Evolutionary conservation across 2,113 vertebrate genomes (phyloP).

Genomic region (Leucopternis melanops): DNA sequence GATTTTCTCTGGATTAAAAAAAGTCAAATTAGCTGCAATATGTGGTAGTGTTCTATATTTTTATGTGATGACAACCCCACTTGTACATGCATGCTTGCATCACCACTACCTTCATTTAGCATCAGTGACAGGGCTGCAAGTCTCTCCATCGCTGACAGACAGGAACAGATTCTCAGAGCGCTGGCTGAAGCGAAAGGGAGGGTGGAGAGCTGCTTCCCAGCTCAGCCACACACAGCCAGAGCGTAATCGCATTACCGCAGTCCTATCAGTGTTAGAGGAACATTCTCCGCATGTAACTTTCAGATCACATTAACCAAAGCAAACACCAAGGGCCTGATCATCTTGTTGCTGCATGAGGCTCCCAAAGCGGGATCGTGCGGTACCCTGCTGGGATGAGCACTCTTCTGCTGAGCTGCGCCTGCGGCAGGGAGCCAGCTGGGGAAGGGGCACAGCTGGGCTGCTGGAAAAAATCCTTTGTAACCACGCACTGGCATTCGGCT

Average conservation of each 20-base stretch:
- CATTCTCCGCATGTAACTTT: background rate
- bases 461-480: background rate
- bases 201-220: background rate
- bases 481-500: background rate
- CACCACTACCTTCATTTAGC: background rate
- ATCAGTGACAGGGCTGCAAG: background rate
- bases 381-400: background rate
- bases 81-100: accelerated
- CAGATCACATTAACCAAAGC: background rate
- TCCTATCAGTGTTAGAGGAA: background rate
- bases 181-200: background rate
- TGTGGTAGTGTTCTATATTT: background rate
- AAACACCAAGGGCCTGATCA: background rate
- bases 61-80: background rate
- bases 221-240: background rate
- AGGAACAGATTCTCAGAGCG: background rate
- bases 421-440: background rate
- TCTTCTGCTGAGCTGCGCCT: background rate
- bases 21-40: background rate
- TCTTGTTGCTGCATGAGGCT: background rate
- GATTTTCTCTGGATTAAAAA: background rate
- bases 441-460: background rate
- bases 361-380: accelerated
- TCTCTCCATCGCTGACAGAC: background rate
- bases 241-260: background rate